phyloP scores from a whole-genome alignment of 2,113 vertebrate species.

The Acrocephalus arundinaceus region DNA sequence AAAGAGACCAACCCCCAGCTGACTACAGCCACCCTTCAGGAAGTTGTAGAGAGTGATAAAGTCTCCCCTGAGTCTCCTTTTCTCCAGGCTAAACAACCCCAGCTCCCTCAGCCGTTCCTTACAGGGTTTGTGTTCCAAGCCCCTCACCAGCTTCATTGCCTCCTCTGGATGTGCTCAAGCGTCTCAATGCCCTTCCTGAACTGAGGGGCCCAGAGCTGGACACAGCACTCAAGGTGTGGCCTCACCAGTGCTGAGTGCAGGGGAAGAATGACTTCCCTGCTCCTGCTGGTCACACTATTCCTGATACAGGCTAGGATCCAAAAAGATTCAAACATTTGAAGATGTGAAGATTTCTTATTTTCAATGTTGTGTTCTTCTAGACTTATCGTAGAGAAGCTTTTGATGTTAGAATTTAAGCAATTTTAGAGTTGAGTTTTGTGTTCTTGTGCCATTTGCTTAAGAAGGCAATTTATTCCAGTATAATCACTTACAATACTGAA shows the following conservation, averaged over 20 bases:
- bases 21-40: not conserved
- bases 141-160: not conserved
- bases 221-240: not conserved
- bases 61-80: not conserved
- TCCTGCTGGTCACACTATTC: not conserved
- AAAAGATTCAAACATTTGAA: not conserved
- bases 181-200: fast-evolving
- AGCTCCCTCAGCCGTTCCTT: not conserved
- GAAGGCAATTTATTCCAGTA: not conserved
- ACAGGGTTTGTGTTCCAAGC: not conserved
- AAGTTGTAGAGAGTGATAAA: not conserved
- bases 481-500: not conserved
- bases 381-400: not conserved
- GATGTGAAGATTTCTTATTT: not conserved
- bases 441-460: not conserved
- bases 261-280: not conserved
- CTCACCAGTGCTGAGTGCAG: not conserved
- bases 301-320: not conserved
- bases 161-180: fast-evolving
- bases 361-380: not conserved
- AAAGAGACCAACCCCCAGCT: not conserved
- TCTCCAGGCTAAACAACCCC: not conserved
- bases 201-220: not conserved
- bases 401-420: not conserved
- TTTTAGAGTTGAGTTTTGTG: not conserved